Evolutionary conservation across 2,888 invertebrate genomes (phyloP), one percentile per base, ranked within the genome.

Genomic region (Crossocerus cetratus): DNA sequence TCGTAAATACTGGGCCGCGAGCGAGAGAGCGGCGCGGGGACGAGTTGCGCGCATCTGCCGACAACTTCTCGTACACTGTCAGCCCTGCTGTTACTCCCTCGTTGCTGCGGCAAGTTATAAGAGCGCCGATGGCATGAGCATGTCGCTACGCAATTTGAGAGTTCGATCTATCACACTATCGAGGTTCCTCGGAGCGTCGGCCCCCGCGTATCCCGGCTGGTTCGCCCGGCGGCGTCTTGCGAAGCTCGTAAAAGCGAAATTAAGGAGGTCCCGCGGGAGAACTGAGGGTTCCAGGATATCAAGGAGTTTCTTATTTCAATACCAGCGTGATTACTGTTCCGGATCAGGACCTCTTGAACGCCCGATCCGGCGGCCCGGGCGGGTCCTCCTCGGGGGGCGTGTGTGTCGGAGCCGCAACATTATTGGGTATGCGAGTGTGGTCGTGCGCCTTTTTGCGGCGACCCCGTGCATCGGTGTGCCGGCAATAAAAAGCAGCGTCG

Each of bases 401-500:
- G 69, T 77, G 65, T 71, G 72, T 56, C 61, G 60, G 43, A 16
- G 16, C 64, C 58, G 72, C 69, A 69, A 74, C 70, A 63, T 78
- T 80, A 74, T 78, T 71, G 78, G 69, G 66, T 79, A 74, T 66
- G 76, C 75, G 69, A 58, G 61, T 70, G 71, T 63, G 73, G 73
- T 69, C 74, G 81, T 69, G 65, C 60, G 72, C 61, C 80, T 78
- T 80, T 81, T 81, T 71, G 72, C 72, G 60, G 60, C 67, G 56
- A 61, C 65, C 60, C 57, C 68, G 72, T 73, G 72, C 69, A 64
- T 72, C 67, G 73, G 74, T 77, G 73, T 67, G 72, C 72, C 76
- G 69, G 69, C 78, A 82, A 82, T 82, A 82, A 82, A 78, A 82
- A 80, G 72, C 74, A 72, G 69, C 76, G 74, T 32, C 74, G 72